Percentiles rank a stretch among this genome's conserved stretches.
Evolutionary conservation across 2,797 vertebrate species (phyloP).

Genomic region (Cyclura pinguis): DNA sequence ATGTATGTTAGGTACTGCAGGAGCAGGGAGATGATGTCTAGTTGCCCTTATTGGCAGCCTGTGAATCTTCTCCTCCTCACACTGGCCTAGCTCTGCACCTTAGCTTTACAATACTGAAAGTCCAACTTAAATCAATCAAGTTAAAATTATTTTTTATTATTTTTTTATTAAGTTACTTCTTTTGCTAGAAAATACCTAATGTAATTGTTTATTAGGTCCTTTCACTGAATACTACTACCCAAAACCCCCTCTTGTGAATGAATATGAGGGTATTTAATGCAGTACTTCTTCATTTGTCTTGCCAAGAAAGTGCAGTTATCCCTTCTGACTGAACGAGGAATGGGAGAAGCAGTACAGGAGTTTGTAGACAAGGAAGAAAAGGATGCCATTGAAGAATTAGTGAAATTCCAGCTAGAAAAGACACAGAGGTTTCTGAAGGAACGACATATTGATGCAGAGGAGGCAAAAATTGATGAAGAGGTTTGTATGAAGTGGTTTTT

Average conservation of each 20-base stretch:
- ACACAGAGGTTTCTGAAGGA: conserved; percentile 92
- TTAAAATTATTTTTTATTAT: too few species aligned
- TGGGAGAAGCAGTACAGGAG: conserved; percentile 97
- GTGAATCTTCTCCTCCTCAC: too few species aligned
- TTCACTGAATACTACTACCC: neutral
- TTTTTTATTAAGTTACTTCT: too few species aligned
- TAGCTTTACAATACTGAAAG: too few species aligned
- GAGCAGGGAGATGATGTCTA: too few species aligned
- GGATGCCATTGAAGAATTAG: conserved; percentile 94
- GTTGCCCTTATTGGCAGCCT: too few species aligned
- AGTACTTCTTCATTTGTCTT: neutral
- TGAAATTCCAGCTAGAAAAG: conserved; percentile 95
- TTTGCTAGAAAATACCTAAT: too few species aligned
- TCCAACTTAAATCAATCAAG: too few species aligned
- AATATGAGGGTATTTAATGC: neutral
- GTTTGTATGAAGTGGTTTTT: conserved; percentile 69
- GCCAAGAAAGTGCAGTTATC: conserved; percentile 92
- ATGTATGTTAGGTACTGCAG: too few species aligned
- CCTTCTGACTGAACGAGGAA: conserved; percentile 94
- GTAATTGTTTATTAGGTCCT: too few species aligned
- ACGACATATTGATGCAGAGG: conserved; percentile 85
- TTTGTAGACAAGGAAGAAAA: conserved; percentile 98
- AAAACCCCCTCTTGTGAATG: neutral
- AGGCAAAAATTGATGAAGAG: conserved; percentile 94
- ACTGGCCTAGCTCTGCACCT: too few species aligned